Evolutionary conservation across 30 jellyfish, hydroid and myxozoan species (phyloP), one percentile per base, ranked within the genome.

Genomic region (Mastigias papua): DNA sequence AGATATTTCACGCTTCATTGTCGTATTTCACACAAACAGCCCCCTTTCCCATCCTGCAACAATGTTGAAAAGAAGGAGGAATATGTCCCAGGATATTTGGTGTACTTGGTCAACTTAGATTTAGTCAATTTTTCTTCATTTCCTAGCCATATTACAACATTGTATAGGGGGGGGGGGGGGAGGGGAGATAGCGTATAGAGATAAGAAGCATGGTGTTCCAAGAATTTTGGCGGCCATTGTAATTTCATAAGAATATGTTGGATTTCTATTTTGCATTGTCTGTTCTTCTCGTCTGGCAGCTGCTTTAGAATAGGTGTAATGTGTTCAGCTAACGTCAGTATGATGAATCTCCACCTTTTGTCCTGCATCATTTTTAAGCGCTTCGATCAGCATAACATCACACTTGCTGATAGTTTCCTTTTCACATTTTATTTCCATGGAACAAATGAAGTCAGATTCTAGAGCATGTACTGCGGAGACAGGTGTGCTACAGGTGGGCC

Each of bases 261-360:
- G 16, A 77, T 77, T 50, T 77, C 66, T 15, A 77, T 77, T 61
- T 77, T 77, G 7, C 78, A 78, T 33, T 13, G 21, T 50, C 78
- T 31, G 78, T 77, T 77, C 23, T 77, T 51, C 78, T 77, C 54
- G 1, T 49, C 66, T 77, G 79, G 78, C 7, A 77, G 88, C 30
- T 46, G 35, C 37, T 46, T 23, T 49, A 73, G 46, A 34, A 73
- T 73, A 16, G 84, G 84, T n/a, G 46, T 33, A 37, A 73, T 73
- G n/a, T 46, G 35, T 34, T 57, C 73, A 75, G 34, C 69, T 51
- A 8, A 20, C 25, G 26, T 75, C 86, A 7, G 69, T 63, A 49
- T 75, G 74, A 42, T 20, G 4, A 20, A 21, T 74, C 3, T 27
- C 11, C 33, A 1, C 63, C 28, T 13, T 26, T 66, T 19, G 7